These are phyloP conservation scores for Zelleria hepariella DNA, from an alignment of 2,888 invertebrate species.

Conservation along the genomic window DNA sequence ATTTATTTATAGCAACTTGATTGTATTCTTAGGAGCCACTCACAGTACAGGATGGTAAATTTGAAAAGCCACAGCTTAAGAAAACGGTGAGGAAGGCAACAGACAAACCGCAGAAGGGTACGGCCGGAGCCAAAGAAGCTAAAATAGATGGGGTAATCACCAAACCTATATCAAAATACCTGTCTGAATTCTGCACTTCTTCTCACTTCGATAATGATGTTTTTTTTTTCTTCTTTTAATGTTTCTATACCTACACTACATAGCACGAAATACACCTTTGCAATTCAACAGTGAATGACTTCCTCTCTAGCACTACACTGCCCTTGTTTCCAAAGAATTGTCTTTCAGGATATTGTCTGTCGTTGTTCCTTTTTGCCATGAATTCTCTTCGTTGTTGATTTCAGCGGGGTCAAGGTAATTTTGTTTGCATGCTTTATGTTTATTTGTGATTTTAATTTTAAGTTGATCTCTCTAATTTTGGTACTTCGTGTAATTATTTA, in stretches of 20 bases:
- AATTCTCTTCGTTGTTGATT: neutral
- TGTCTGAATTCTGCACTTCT: neutral
- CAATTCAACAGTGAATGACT: neutral
- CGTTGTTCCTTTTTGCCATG: neutral
- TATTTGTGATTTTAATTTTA: neutral
- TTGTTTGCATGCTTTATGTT: neutral
- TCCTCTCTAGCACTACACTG: neutral
- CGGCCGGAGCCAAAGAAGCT: slow-evolving; percentile 29
- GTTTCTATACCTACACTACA: neutral
- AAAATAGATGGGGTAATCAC: slow-evolving; percentile 45
- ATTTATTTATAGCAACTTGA: slow-evolving; percentile 31
- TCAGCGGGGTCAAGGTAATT: neutral
- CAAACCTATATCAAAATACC: neutral
- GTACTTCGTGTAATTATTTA: too few species aligned
- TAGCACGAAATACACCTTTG: neutral
- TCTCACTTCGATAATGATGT: neutral
- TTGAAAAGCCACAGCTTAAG: slow-evolving; percentile 63
- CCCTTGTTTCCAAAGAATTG: neutral
- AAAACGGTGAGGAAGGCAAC: slow-evolving; percentile 55
- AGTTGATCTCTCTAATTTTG: too few species aligned
- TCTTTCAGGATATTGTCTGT: neutral
- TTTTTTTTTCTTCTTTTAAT: neutral
- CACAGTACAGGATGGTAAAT: slow-evolving; percentile 60
- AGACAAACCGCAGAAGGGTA: slow-evolving; percentile 50
- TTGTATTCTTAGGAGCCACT: slow-evolving; percentile 59